Percentiles rank a stretch among this genome's conserved stretches.
Evolutionary conservation across 2,888 invertebrate species (phyloP).

Genomic region (Didymodactylos carnosus): DNA sequence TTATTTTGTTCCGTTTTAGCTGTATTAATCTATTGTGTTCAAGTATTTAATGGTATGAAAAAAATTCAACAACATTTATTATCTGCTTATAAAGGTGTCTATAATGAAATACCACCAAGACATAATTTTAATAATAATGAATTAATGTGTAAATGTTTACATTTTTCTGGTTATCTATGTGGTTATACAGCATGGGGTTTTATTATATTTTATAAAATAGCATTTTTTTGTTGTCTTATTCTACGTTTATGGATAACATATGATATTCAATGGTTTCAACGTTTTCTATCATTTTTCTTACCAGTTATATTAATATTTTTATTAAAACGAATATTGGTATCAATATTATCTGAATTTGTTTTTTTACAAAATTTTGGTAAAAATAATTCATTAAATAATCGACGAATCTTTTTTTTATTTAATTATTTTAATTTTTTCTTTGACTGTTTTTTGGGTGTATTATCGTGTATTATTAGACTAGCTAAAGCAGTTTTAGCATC

Average conservation of each 20-base stretch:
- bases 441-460: conserved; percentile 11
- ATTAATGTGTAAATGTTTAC: conserved; percentile 4
- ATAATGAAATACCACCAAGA: conserved; percentile 8
- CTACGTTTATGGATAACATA: conserved; percentile 5
- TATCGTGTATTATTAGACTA: conserved; percentile 10
- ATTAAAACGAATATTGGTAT: conserved; percentile 7
- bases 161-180: conserved; percentile 9
- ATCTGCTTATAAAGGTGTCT: conserved; percentile 4
- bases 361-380: background rate
- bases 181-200: conserved; percentile 13
- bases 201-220: conserved; percentile 6
- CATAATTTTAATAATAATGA: conserved; percentile 11
- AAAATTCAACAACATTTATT: conserved; percentile 7
- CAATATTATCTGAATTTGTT: conserved; percentile 3
- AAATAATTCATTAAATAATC: conserved; percentile 3
- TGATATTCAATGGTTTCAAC: conserved; percentile 2
- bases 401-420: conserved; percentile 7
- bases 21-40: background rate
- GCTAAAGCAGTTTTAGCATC: conserved; percentile 9
- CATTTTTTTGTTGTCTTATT: conserved; percentile 1
- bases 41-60: conserved; percentile 6
- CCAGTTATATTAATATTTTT: conserved; percentile 5
- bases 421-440: conserved; percentile 15
- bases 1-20: background rate
- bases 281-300: conserved; percentile 1